Evolutionary conservation across 2,797 vertebrate genomes (phyloP).

Genomic region (Rousettus madagascariensis): DNA sequence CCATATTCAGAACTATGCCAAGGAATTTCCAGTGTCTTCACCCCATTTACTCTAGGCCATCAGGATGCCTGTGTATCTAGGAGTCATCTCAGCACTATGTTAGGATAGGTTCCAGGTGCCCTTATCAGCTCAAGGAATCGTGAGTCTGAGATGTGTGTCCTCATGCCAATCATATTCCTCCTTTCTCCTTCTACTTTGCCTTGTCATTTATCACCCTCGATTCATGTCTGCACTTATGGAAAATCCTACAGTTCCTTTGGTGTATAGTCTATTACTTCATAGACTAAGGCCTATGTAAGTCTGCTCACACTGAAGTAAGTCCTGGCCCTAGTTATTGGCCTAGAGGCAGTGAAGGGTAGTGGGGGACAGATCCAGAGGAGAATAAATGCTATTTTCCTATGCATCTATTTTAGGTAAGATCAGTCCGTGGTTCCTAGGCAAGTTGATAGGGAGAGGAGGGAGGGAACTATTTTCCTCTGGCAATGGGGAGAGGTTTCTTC

Average conservation of each 20-base stretch:
- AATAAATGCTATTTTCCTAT: background rate
- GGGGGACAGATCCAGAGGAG: background rate
- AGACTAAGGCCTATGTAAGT: background rate
- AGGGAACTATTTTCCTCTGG: background rate
- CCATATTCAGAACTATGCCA: background rate
- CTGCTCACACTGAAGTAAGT: background rate
- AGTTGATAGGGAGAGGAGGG: background rate
- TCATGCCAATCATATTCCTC: background rate
- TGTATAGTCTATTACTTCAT: background rate
- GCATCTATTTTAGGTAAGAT: background rate
- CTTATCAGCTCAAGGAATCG: background rate
- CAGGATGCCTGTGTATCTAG: background rate
- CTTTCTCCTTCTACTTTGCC: background rate
- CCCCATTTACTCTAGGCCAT: background rate
- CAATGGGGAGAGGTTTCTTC: background rate
- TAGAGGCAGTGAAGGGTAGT: background rate
- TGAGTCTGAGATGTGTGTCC: background rate
- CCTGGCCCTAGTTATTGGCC: background rate
- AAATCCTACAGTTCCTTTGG: background rate
- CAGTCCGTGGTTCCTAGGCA: background rate
- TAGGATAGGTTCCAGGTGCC: background rate
- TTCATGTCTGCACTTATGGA: background rate
- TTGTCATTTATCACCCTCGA: background rate
- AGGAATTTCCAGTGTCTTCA: background rate
- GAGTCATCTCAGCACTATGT: background rate